These are phyloP conservation scores for Metellina segmentata DNA, from an alignment of 2,888 invertebrate genomes.

Conservation along the genomic window DNA sequence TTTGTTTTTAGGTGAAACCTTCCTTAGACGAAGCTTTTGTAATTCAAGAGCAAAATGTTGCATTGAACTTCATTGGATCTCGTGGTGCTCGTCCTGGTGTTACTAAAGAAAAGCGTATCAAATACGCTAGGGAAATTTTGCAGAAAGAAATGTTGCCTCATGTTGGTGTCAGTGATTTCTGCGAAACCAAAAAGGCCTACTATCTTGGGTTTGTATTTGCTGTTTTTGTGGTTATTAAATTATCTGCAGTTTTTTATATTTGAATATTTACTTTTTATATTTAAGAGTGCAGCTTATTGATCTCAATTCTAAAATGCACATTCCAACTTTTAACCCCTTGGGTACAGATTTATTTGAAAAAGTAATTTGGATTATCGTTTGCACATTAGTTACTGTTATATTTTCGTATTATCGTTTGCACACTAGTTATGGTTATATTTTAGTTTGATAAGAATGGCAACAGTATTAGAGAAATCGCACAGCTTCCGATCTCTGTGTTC, in stretches of 20 bases:
- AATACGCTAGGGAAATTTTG: conserved; percentile 99
- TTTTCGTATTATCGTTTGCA: no score
- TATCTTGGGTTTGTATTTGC: conserved; percentile 81
- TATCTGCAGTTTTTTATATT: no score
- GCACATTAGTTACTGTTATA: no score
- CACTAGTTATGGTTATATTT: no score
- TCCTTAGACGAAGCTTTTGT: conserved; percentile 99
- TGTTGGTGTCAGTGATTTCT: conserved; percentile 99
- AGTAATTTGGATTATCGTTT: no score
- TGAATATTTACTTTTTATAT: no score
- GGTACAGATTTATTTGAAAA: no score
- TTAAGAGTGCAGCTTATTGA: no score
- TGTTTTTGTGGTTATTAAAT: background rate
- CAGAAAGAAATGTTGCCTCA: conserved; percentile 99
- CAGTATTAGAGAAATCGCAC: no score
- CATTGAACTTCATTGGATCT: conserved; percentile 98
- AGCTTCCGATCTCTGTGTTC: no score
- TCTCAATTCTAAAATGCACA: background rate
- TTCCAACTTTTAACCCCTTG: no score
- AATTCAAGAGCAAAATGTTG: conserved; percentile 99
- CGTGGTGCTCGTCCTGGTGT: conserved; percentile 98
- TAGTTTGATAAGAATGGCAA: no score
- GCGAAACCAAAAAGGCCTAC: conserved; percentile 99
- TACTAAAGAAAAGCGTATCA: conserved; percentile 98
- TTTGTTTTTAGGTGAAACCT: conserved; percentile 88